Evolutionary conservation across 2,888 invertebrate species (phyloP).

Genomic region (Hydropsyche betteni): DNA sequence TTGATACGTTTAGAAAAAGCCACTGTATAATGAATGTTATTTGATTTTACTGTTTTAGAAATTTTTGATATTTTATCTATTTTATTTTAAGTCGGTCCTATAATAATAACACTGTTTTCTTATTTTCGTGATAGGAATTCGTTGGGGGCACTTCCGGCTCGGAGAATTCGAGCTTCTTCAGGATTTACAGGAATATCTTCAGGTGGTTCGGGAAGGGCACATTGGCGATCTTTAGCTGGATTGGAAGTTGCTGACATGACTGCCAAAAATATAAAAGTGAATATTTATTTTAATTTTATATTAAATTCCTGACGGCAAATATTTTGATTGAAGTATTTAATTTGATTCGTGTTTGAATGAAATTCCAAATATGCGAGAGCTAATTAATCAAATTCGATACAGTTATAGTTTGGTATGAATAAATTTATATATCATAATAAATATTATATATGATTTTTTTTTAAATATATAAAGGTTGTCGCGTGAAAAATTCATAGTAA

Average conservation of each 20-base stretch:
- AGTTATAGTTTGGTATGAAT: too few relatives aligned
- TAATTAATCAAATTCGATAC: too few relatives aligned
- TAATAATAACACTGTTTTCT: conserved; percentile 1
- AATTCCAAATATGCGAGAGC: too few relatives aligned
- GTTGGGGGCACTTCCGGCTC: conserved; percentile 47
- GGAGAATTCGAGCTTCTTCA: conserved; percentile 43
- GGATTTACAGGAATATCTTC: conserved; percentile 44
- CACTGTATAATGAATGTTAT: neutral
- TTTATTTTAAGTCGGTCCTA: conserved; percentile 6
- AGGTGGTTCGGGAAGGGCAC: conserved; percentile 34
- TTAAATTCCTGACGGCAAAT: too few relatives aligned
- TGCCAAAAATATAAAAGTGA: conserved; percentile 51
- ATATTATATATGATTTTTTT: too few relatives aligned
- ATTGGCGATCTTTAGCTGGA: conserved; percentile 50
- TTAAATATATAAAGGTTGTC: too few relatives aligned
- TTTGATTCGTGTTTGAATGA: too few relatives aligned
- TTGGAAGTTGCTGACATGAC: conserved; percentile 49
- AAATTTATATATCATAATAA: too few relatives aligned
- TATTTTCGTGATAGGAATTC: conserved; percentile 41
- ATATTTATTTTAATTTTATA: too few relatives aligned
- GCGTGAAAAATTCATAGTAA: neutral
- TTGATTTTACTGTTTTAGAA: conserved; percentile 26
- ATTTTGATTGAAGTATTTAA: too few relatives aligned
- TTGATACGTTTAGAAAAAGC: conserved; percentile 12
- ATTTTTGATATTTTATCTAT: neutral